Evolutionary conservation across 1,140 invertebrate species (phyloP).

Genomic region (Eupristina koningsbergeri): DNA sequence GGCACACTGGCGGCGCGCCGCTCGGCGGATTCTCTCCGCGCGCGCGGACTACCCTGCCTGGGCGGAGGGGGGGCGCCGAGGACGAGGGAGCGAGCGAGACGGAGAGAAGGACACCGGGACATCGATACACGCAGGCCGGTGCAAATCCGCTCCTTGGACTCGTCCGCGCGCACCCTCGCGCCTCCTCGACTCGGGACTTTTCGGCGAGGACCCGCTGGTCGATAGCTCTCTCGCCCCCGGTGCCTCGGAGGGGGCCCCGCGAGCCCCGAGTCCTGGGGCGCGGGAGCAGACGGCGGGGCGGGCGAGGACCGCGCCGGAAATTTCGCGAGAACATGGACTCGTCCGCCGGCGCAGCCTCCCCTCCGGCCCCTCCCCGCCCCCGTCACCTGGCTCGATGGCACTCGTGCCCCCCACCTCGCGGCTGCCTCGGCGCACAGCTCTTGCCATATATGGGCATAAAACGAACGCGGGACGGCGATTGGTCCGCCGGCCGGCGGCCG

Average conservation of each 20-base stretch:
- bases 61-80: neutral
- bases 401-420: constrained; percentile 63
- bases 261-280: too few species aligned
- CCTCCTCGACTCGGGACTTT: neutral
- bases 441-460: constrained; percentile 86
- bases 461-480: constrained; percentile 77
- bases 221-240: too few species aligned
- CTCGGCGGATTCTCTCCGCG: constrained; percentile 30
- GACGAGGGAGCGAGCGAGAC: neutral
- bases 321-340: constrained; percentile 6
- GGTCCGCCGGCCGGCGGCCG: constrained; percentile 71
- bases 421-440: constrained; percentile 69
- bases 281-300: too few species aligned
- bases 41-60: constrained; percentile 52
- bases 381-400: neutral
- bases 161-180: constrained; percentile 56
- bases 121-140: neutral
- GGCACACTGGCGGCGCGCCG: constrained; percentile 42
- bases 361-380: neutral
- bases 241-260: too few species aligned
- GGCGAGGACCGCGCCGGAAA: neutral
- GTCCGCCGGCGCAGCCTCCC: neutral
- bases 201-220: neutral
- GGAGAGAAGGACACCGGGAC: neutral
- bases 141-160: constrained; percentile 64